Evolutionary conservation across 2,113 vertebrate genomes (phyloP), one percentile per base, ranked within the genome.

Genomic region (Elachura formosa): DNA sequence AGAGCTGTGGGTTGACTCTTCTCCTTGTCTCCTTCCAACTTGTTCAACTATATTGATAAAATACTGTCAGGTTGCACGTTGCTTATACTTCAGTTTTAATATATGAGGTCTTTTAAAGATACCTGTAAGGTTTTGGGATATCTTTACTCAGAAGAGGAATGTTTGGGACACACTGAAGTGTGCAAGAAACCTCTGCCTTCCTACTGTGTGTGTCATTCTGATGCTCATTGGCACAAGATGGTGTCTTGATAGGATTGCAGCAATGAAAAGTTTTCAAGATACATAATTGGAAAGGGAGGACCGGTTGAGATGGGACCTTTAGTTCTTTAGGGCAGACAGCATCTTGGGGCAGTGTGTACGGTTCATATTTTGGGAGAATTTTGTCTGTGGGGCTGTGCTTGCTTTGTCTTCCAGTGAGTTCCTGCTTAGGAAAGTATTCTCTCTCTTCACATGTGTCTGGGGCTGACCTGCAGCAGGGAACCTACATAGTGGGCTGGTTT

Each of bases 401-500:
- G 29, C 61, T 69, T 77, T 83, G 58, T 80, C 87, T 96, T 66
- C 66, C 41, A 21, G 1, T 66, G 34, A 77, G 14, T 36, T 90
- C 22, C 8, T 46, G 33, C 38, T 64, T 63, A 74, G 54, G 56
- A 36, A 88, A 76, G 26, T 56, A 9, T 55, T 64, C 7, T 33
- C 12, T 81, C 43, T 64, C 41, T 77, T 24, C 2, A 1, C 2
- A 0, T 12, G 7, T 54, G 13, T 46, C 36, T 19, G 31, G 31
- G 59, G 17, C 54, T 71, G 61, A 63, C 23, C 12, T 58, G 64
- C 62, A 62, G 41, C n/a, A 45, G 51, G 13, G 46, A 87, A 5
- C 17, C 40, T 34, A 41, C 0, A 0, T 54, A 38, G 21, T 62
- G 77, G 49, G 41, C 71, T 87, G 81, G 9, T 72, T 76, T 85